Evolutionary conservation across 2,888 invertebrate species (phyloP).

Genomic region (Scelioninae gen. 1): DNA sequence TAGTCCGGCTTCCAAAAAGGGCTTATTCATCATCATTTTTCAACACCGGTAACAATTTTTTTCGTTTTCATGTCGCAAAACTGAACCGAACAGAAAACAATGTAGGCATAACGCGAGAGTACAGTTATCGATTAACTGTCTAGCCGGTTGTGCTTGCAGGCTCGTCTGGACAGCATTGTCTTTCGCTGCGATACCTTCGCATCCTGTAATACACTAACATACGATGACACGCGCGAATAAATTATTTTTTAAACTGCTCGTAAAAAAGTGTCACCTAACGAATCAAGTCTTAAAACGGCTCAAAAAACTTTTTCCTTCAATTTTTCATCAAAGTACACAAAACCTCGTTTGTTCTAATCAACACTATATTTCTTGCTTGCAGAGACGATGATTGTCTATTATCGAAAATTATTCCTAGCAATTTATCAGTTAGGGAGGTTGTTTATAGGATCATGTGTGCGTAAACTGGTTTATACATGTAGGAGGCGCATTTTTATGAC

Average conservation of each 20-base stretch:
- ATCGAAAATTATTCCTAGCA: constrained; percentile 42
- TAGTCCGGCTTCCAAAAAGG: too few species aligned
- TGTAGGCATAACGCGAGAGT: constrained; percentile 75
- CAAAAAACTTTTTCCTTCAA: too few species aligned
- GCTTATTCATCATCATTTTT: too few species aligned
- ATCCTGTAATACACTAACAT: constrained; percentile 28
- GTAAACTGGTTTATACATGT: constrained; percentile 41
- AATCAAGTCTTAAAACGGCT: too few species aligned
- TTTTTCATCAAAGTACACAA: too few species aligned
- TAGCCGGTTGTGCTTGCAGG: constrained; percentile 76
- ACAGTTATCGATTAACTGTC: constrained; percentile 84
- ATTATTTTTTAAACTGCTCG: neutral
- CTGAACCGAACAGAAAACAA: constrained; percentile 71
- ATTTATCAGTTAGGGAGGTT: constrained; percentile 43
- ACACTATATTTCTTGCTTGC: too few species aligned
- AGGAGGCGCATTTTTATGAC: constrained; percentile 59
- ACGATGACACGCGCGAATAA: constrained; percentile 33
- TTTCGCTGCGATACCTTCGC: constrained; percentile 74
- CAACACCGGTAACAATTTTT: too few species aligned
- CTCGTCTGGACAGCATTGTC: constrained; percentile 79
- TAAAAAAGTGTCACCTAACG: neutral
- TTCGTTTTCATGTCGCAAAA: constrained; percentile 53
- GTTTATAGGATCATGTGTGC: constrained; percentile 28
- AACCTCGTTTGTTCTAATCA: too few species aligned
- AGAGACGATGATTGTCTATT: too few species aligned